A percentile compares a stretch with the other conserved stretches of the same genome.
phyloP scores from a whole-genome alignment of 2,113 vertebrate species.

The Entelurus aequoreus region DNA sequence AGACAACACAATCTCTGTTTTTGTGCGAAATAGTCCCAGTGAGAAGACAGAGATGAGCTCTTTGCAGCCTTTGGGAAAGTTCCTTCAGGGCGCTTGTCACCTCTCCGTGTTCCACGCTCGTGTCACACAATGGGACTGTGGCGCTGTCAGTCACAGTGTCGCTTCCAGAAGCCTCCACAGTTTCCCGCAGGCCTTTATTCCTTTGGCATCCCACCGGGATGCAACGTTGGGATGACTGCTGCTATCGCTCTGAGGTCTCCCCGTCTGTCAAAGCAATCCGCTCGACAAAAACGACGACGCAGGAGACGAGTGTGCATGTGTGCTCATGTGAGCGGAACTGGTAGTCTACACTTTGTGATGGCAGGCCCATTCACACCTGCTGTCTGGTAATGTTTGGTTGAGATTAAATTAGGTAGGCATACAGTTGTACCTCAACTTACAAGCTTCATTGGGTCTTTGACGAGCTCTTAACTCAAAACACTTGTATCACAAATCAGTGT shows the following conservation, averaged over 20 bases:
- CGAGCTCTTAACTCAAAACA: too few species aligned
- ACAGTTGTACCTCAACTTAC: too few species aligned
- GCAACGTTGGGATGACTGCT: constrained; percentile 32
- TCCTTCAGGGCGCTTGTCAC: constrained; percentile 11
- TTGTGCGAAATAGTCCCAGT: constrained; percentile 21
- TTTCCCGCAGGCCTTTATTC: constrained; percentile 16
- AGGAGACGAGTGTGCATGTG: constrained; percentile 4
- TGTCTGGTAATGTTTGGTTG: too few species aligned
- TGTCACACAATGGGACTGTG: constrained; percentile 16
- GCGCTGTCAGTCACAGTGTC: constrained; percentile 47
- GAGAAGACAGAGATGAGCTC: constrained; percentile 13
- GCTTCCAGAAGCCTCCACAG: constrained; percentile 15
- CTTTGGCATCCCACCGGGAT: constrained; percentile 22
- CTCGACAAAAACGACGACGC: constrained; percentile 12
- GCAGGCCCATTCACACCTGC: too few species aligned
- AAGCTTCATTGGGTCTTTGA: too few species aligned
- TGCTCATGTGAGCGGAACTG: not conserved
- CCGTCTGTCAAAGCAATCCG: constrained; percentile 36
- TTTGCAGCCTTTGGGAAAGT: constrained; percentile 15
- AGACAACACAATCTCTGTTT: not conserved
- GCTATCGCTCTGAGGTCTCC: constrained; percentile 24
- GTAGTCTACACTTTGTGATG: too few species aligned
- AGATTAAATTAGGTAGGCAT: too few species aligned
- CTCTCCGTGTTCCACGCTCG: constrained; percentile 12
- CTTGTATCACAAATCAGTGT: too few species aligned